A percentile compares a stretch with the other conserved stretches of the same genome.
These are phyloP conservation scores for Hemicrepidius hirtus DNA, from an alignment of 2,888 invertebrate genomes.

Conservation along the genomic window DNA sequence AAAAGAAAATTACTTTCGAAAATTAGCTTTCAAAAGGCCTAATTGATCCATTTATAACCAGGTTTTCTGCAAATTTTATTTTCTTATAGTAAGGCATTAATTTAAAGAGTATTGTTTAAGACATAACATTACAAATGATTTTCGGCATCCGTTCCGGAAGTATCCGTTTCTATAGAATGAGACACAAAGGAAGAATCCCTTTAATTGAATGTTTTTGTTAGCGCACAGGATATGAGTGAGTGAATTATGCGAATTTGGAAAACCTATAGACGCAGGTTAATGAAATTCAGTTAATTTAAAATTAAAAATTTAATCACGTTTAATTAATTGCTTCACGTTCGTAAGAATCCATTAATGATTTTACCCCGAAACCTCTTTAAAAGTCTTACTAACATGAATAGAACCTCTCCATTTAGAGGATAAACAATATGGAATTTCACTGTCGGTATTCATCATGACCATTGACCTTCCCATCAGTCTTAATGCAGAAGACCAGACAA, in stretches of 20 bases:
- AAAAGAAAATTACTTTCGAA: too few relatives aligned
- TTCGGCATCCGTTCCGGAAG: not conserved
- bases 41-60: not conserved
- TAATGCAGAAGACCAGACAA: conserved; percentile 46
- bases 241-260: too few relatives aligned
- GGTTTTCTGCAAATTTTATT: not conserved
- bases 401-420: conserved; percentile 37
- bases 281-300: not conserved
- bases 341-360: not conserved
- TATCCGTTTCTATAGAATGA: not conserved
- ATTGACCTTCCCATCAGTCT: conserved; percentile 47
- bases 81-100: not conserved
- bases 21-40: too few relatives aligned
- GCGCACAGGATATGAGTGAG: too few relatives aligned
- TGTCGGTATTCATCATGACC: conserved; percentile 61
- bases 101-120: not conserved
- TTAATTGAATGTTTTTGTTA: not conserved
- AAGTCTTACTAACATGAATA: conserved; percentile 48
- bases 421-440: conserved; percentile 63
- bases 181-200: not conserved
- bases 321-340: not conserved
- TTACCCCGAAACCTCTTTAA: conserved; percentile 51
- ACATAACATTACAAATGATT: conserved; percentile 5
- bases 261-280: too few relatives aligned
- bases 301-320: not conserved